Evolutionary conservation across 1,140 invertebrate genomes (phyloP).

Genomic region (Diorhabda sublineata): DNA sequence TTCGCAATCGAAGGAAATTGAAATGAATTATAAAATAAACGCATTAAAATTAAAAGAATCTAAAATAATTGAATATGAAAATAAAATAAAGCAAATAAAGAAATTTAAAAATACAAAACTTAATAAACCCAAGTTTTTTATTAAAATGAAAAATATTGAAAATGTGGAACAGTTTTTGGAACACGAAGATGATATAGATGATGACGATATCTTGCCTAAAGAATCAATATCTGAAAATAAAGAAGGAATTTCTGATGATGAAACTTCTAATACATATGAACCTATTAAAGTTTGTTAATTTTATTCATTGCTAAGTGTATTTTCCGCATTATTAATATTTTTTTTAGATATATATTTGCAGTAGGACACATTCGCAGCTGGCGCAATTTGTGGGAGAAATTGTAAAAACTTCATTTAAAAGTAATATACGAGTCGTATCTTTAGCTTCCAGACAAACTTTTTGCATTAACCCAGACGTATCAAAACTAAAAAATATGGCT

Average conservation of each 20-base stretch:
- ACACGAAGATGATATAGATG: conserved; percentile 23
- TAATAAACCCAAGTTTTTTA: conserved; percentile 27
- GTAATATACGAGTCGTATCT: conserved; percentile 71
- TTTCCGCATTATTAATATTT: conserved; percentile 8
- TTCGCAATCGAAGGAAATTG: conserved; percentile 60
- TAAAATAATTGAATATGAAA: conserved; percentile 54
- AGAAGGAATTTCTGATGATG: conserved; percentile 47
- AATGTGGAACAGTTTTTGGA: neutral
- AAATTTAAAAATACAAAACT: conserved; percentile 35
- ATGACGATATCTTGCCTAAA: conserved; percentile 38
- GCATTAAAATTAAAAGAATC: conserved; percentile 54
- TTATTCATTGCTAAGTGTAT: neutral
- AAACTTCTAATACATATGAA: conserved; percentile 48
- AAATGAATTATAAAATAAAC: conserved; percentile 53
- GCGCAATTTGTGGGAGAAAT: conserved; percentile 92
- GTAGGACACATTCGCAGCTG: conserved; percentile 94
- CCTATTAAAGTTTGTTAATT: conserved; percentile 43
- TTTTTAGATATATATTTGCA: conserved; percentile 45
- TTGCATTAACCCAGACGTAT: conserved; percentile 85
- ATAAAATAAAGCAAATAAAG: conserved; percentile 46
- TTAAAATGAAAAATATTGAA: conserved; percentile 30
- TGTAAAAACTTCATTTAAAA: conserved; percentile 73
- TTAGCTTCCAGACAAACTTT: conserved; percentile 89
- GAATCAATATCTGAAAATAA: conserved; percentile 49
- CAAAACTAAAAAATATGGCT: conserved; percentile 67